Base-by-base conservation (phyloP, 2,888 invertebrate genomes). In the Boloria selene region DNA sequence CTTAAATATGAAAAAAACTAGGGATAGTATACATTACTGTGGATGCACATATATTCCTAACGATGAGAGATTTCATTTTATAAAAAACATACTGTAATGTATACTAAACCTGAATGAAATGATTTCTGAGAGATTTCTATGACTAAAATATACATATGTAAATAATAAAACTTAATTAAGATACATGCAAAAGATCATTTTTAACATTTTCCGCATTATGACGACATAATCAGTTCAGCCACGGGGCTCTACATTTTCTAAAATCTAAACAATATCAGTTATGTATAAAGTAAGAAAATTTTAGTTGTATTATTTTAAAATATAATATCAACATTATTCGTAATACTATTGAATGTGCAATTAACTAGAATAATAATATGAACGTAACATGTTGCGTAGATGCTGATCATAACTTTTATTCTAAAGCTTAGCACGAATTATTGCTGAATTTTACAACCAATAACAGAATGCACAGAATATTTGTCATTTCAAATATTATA, bases 181-280 rank as follows among this genome's bases (percentile, higher is more conserved):
- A 0, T 31, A 58, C 22, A 22, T 44, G 55, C 49, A 31, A 49
- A 38, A 16, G 47, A 47, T 49, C 6, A n/a, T 16, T 47, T 47
- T 58, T 31, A 55, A 55, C n/a, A 45, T 59, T 59, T 59, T 49
- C 31, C 16, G 58, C 26, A 49, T 58, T 47, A n/a, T 59, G 22
- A 22, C 31, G 47, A 6, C 31, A 49, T 59, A 59, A 59, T 59
- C 59, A 59, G 59, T 59, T 59, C 59, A 59, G 59, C 59, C 59
- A 49, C 47, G 31, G 47, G 59, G 59, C 59, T 59, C 59, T 59
- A 59, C 59, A 17, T 31, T 49, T 16, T 26, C 59, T 59, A 59
- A 49, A 59, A 49, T 17, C 59, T 59, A 59, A 56, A 13, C 38
- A 31, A 38, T 17, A 56, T 38, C 31, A 10, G 31, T 38, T 38